Evolutionary conservation across 2,888 invertebrate species (phyloP).

Genomic region (Danaus chrysippus): DNA sequence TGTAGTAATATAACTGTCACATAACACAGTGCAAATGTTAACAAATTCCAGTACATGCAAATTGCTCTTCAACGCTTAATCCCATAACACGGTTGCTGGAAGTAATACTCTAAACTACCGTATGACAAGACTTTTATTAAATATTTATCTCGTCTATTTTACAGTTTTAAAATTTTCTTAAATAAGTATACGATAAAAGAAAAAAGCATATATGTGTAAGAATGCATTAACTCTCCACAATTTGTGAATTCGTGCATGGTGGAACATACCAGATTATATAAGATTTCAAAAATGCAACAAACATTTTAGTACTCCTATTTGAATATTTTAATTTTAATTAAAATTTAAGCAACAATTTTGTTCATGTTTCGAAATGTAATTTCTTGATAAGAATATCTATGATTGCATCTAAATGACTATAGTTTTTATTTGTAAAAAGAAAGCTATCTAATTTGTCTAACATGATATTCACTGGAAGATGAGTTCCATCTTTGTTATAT

Average conservation of each 20-base stretch:
- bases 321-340: constrained; percentile 5
- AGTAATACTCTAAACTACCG: constrained; percentile 4
- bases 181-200: too few species aligned
- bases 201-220: too few species aligned
- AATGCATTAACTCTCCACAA: too few species aligned
- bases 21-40: neutral
- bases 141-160: neutral
- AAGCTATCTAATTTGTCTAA: too few species aligned
- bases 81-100: constrained; percentile 5
- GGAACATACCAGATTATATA: too few species aligned
- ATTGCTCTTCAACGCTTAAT: constrained; percentile 5
- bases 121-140: constrained; percentile 3
- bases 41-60: constrained; percentile 1
- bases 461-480: too few species aligned
- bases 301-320: neutral
- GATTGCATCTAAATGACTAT: too few species aligned
- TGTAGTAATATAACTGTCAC: neutral
- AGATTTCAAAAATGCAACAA: constrained; percentile 14
- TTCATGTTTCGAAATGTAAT: too few species aligned
- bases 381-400: too few species aligned
- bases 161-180: neutral
- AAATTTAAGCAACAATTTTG: neutral
- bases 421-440: too few species aligned
- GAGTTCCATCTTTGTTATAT: too few species aligned
- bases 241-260: too few species aligned